Conservation (phyloP, 2,888 invertebrate genomes). For the Vesta saturnalis region DNA sequence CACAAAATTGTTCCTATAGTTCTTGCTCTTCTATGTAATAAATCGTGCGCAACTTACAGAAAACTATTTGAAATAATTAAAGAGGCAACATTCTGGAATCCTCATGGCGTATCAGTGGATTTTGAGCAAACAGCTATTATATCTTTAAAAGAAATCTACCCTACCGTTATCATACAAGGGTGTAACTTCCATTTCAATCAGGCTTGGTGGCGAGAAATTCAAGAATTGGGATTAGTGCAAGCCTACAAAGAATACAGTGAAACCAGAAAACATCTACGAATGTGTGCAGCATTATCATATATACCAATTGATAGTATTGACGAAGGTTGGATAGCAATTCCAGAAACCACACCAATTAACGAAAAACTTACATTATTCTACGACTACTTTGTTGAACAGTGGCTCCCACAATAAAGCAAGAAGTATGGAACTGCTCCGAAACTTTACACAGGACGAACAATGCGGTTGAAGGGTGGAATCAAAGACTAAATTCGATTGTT, state of each 20-base stretch:
- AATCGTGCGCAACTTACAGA: slow-evolving; percentile 2
- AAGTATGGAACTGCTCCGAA: slow-evolving; percentile 6
- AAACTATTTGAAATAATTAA: slow-evolving; percentile 16
- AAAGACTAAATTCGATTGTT: neutral
- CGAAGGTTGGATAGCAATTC: slow-evolving; percentile 26
- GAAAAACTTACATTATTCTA: slow-evolving; percentile 11
- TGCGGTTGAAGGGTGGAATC: slow-evolving; percentile 7
- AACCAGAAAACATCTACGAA: slow-evolving; percentile 22
- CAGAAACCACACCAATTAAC: slow-evolving; percentile 12
- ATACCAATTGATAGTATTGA: slow-evolving; percentile 28
- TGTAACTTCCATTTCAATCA: slow-evolving; percentile 34
- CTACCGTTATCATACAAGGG: slow-evolving; percentile 19
- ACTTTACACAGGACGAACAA: slow-evolving; percentile 10
- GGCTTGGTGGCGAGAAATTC: slow-evolving; percentile 33
- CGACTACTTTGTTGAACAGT: slow-evolving; percentile 14
- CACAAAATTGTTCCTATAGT: slow-evolving; percentile 18
- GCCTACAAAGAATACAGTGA: too few species aligned
- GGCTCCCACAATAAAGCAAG: slow-evolving; percentile 3
- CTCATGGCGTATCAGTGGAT: slow-evolving; percentile 9
- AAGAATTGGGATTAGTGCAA: slow-evolving; percentile 25
- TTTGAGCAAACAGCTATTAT: slow-evolving; percentile 27
- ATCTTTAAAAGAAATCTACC: slow-evolving; percentile 26
- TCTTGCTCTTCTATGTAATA: slow-evolving; percentile 8
- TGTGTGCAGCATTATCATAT: slow-evolving; percentile 31
- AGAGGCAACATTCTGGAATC: slow-evolving; percentile 7